Percentiles rank a stretch among this genome's conserved stretches.
These are phyloP conservation scores for Felis chaus DNA, from an alignment of 2,113 vertebrate genomes.

Conservation along the genomic window DNA sequence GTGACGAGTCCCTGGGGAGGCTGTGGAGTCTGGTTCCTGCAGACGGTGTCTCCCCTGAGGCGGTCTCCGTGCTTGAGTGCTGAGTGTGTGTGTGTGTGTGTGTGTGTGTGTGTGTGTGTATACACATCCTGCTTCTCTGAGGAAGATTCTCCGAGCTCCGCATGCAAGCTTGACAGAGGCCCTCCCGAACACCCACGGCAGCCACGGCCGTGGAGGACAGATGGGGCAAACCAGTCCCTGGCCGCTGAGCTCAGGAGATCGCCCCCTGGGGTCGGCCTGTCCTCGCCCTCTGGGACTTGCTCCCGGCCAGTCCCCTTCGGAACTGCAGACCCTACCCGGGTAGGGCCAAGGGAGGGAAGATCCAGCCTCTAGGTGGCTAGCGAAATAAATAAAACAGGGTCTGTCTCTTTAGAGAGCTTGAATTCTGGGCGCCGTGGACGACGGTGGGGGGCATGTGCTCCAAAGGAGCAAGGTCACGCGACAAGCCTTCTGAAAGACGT, in stretches of 20 bases:
- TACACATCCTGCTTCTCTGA: constrained; percentile 51
- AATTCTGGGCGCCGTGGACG: background rate
- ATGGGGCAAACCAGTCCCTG: background rate
- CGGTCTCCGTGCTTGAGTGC: constrained; percentile 65
- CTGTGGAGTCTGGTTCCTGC: constrained; percentile 80
- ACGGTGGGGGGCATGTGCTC: background rate
- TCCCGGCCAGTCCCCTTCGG: background rate
- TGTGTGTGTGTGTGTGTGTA: background rate
- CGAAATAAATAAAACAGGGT: background rate
- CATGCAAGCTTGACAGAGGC: constrained; percentile 41
- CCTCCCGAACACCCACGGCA: background rate
- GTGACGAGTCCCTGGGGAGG: constrained; percentile 72
- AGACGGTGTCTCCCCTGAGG: constrained; percentile 81
- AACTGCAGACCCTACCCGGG: background rate
- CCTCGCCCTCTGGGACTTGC: background rate
- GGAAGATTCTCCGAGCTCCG: constrained; percentile 42
- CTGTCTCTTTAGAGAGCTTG: background rate
- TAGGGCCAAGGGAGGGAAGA: background rate
- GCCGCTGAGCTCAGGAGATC: background rate
- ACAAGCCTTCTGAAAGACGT: background rate
- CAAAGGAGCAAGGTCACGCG: background rate
- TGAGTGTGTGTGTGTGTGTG: constrained; percentile 56
- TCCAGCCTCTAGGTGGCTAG: background rate
- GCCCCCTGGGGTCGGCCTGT: background rate
- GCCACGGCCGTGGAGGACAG: background rate